Conservation (phyloP, 2,888 invertebrate genomes). For the Agrilus biguttatus region DNA sequence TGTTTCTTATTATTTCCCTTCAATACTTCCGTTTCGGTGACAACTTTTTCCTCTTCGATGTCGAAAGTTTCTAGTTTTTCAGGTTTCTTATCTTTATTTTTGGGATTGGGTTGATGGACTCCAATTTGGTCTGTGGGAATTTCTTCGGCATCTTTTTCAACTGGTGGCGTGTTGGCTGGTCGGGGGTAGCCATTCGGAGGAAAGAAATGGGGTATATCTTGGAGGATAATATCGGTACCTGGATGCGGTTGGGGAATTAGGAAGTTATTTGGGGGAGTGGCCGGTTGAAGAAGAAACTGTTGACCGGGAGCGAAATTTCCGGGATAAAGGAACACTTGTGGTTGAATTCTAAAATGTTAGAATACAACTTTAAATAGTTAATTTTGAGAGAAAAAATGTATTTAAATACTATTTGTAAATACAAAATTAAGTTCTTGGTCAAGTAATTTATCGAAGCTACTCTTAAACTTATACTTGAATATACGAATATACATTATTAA, state of each 20-base stretch:
- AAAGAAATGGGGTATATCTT: constrained; percentile 14
- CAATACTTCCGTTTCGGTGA: constrained; percentile 17
- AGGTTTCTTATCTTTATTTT: constrained; percentile 15
- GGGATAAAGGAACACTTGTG: constrained; percentile 23
- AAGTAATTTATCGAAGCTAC: no score
- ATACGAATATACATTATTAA: no score
- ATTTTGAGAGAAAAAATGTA: no score
- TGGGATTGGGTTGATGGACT: constrained; percentile 16
- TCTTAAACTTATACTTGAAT: no score
- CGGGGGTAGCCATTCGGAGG: constrained; percentile 22
- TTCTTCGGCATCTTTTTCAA: constrained; percentile 29
- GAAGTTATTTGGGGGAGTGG: constrained; percentile 22
- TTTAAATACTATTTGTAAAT: no score
- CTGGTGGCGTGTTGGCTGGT: constrained; percentile 24
- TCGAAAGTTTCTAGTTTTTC: constrained; percentile 28
- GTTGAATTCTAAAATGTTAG: constrained; percentile 18
- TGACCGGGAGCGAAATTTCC: constrained; percentile 20
- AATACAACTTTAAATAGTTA: no score
- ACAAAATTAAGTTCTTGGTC: no score
- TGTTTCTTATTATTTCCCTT: constrained; percentile 14
- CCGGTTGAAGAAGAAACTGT: constrained; percentile 23
- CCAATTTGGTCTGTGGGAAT: constrained; percentile 24
- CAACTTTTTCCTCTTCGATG: constrained; percentile 14
- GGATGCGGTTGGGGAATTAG: constrained; percentile 20
- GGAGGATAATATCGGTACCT: constrained; percentile 8